A percentile compares a stretch with the other conserved stretches of the same genome.
Conservation (phyloP, 2,888 invertebrate genomes). For the Lordiphosa fenestrarum region DNA sequence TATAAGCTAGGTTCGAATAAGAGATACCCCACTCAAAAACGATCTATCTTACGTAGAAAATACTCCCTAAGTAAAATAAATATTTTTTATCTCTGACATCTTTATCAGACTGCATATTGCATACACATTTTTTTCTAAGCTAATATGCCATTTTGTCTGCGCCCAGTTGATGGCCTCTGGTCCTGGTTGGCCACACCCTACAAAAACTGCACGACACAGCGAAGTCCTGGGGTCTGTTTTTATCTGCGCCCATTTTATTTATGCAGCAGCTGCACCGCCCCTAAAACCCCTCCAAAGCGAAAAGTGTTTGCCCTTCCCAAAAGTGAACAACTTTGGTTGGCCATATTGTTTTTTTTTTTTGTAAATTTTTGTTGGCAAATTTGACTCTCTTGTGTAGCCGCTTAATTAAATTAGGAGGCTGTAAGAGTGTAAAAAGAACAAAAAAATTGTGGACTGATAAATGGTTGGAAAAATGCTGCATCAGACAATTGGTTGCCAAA, state of each 20-base stretch:
- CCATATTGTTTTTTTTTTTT: constrained; percentile 4
- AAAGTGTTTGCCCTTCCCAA: constrained; percentile 12
- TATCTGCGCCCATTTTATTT: constrained; percentile 56
- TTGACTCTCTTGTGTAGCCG: constrained; percentile 12
- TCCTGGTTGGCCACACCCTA: constrained; percentile 15
- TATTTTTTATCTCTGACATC: too few species aligned
- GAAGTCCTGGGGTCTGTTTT: constrained; percentile 36
- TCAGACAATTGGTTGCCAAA: constrained; percentile 27
- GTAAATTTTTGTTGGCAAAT: constrained; percentile 20
- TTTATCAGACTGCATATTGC: constrained; percentile 11
- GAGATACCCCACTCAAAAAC: too few species aligned
- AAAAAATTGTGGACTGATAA: not conserved
- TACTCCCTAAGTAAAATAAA: too few species aligned
- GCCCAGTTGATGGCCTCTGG: constrained; percentile 29
- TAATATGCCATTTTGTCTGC: constrained; percentile 34
- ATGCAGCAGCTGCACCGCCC: constrained; percentile 48
- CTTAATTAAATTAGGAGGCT: constrained; percentile 59
- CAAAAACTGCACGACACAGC: constrained; percentile 19
- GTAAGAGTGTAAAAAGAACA: not conserved
- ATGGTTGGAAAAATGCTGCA: constrained; percentile 26
- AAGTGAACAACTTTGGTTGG: constrained; percentile 5
- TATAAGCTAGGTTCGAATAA: too few species aligned
- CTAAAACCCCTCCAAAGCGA: constrained; percentile 23
- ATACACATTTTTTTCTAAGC: constrained; percentile 12
- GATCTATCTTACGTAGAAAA: too few species aligned